These are phyloP conservation scores for Drosophila histrio DNA, from an alignment of 2,888 invertebrate genomes.

Conservation along the genomic window DNA sequence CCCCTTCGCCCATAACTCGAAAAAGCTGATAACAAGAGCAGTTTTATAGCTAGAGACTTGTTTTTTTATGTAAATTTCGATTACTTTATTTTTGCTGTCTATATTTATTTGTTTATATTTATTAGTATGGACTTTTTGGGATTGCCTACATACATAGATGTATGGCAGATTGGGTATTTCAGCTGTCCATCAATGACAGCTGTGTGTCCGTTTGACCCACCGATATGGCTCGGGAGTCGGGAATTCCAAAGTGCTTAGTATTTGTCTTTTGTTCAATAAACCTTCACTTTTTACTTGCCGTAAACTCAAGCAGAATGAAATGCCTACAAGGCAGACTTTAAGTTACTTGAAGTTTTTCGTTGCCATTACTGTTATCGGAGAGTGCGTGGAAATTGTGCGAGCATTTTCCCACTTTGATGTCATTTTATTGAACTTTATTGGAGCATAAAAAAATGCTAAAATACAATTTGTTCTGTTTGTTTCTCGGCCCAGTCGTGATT, in stretches of 20 bases:
- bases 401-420: constrained; percentile 53
- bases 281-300: not conserved
- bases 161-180: not conserved
- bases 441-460: constrained; percentile 63
- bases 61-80: no score
- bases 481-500: constrained; percentile 32
- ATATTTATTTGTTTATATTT: no score
- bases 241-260: not conserved
- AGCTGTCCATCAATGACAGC: constrained; percentile 35
- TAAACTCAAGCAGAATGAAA: constrained; percentile 15
- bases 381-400: constrained; percentile 31
- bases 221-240: constrained; percentile 8
- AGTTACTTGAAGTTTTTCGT: constrained; percentile 50
- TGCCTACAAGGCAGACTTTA: constrained; percentile 51
- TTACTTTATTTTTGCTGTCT: no score
- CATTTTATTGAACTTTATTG: constrained; percentile 74
- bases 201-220: constrained; percentile 26
- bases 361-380: constrained; percentile 6
- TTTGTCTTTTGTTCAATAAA: not conserved
- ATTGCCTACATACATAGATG: not conserved
- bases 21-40: no score
- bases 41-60: no score
- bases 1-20: no score
- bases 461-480: constrained; percentile 36
- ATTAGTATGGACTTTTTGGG: not conserved